phyloP scores from a whole-genome alignment of 2,888 invertebrate genomes.

The Campoplex nolae region DNA sequence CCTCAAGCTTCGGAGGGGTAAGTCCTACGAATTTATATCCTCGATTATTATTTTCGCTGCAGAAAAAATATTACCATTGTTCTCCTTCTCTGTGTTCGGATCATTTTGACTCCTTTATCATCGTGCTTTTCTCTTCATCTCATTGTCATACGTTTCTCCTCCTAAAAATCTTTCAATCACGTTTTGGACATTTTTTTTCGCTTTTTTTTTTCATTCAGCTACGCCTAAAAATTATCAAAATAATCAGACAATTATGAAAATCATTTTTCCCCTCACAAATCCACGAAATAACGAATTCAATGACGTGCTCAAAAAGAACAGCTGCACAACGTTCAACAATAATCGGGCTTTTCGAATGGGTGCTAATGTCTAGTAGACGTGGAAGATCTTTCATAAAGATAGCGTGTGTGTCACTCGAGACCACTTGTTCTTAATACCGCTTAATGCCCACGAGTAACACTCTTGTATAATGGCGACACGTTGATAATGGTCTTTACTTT shows the following conservation, averaged over 20 bases:
- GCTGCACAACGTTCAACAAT: not conserved
- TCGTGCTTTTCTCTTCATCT: not conserved
- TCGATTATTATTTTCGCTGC: not conserved
- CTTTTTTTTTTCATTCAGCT: not conserved
- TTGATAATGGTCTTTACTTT: conserved; percentile 14
- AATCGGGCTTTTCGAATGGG: not conserved
- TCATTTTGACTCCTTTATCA: not conserved
- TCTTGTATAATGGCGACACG: conserved; percentile 16
- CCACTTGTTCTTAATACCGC: conserved; percentile 36
- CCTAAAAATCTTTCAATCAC: not conserved
- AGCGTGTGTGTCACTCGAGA: conserved; percentile 20
- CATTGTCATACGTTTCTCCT: not conserved
- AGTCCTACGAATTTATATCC: conserved; percentile 81
- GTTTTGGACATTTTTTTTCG: too few relatives aligned
- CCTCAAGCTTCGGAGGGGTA: conserved; percentile 96
- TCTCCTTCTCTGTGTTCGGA: not conserved
- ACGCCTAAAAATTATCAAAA: not conserved
- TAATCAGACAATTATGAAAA: not conserved
- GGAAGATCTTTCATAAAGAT: conserved; percentile 28
- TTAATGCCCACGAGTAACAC: conserved; percentile 36
- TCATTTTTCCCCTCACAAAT: not conserved
- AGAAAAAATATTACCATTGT: not conserved
- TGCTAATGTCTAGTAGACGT: conserved; percentile 31
- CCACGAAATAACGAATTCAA: not conserved
- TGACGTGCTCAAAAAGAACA: not conserved